Percentiles rank a stretch among this genome's conserved stretches.
Evolutionary conservation across 1,140 invertebrate genomes (phyloP).

Genomic region (Apis cerana): DNA sequence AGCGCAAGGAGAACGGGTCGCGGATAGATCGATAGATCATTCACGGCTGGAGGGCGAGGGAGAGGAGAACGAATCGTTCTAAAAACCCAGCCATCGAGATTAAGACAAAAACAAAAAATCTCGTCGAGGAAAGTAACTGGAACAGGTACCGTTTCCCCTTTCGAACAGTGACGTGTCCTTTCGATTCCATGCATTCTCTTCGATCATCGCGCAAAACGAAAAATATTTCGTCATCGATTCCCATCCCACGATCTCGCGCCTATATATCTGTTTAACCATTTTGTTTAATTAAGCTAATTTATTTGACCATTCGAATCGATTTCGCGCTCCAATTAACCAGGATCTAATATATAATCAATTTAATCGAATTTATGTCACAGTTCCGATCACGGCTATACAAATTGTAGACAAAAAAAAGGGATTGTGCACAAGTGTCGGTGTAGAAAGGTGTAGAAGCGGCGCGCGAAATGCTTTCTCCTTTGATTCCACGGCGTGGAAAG

Average conservation of each 20-base stretch:
- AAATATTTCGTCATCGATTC: no score
- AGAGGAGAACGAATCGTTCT: constrained; percentile 30
- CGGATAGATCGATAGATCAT: constrained; percentile 16
- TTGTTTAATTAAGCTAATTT: no score
- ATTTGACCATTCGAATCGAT: no score
- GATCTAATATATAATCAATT: no score
- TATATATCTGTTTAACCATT: neutral
- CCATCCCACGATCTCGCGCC: neutral
- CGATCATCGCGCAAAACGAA: no score
- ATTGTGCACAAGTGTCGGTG: no score
- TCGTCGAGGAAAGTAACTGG: neutral
- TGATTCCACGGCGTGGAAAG: neutral
- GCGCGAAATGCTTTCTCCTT: neutral
- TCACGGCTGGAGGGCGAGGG: constrained; percentile 8
- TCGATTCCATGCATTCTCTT: neutral
- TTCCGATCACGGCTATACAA: no score
- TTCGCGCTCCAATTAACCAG: no score
- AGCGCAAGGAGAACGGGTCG: constrained; percentile 10
- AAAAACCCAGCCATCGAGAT: constrained; percentile 49
- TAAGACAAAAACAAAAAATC: neutral
- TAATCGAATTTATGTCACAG: no score
- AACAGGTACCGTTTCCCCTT: constrained; percentile 31
- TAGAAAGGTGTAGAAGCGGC: neutral
- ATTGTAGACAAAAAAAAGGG: no score
- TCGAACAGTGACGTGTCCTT: constrained; percentile 8